These are phyloP conservation scores for Diabrotica balteata DNA, from an alignment of 2,888 invertebrate genomes.

Conservation along the genomic window DNA sequence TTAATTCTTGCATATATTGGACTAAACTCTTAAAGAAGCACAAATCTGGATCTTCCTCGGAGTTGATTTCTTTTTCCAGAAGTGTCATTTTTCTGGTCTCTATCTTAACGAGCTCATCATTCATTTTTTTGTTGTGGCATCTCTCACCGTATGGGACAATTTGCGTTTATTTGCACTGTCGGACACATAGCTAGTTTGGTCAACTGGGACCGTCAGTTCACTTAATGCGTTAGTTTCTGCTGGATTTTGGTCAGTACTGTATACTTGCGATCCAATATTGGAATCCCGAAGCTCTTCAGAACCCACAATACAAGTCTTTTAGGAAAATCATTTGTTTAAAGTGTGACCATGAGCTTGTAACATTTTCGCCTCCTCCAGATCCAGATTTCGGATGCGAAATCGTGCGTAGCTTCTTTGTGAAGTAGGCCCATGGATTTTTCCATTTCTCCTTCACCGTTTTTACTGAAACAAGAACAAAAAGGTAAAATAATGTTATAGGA, in stretches of 20 bases:
- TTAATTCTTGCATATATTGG: background rate
- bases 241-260: background rate
- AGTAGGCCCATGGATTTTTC: constrained; percentile 2
- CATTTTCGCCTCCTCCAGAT: background rate
- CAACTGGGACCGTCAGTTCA: background rate
- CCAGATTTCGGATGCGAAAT: background rate
- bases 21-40: background rate
- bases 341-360: background rate
- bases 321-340: background rate
- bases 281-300: background rate
- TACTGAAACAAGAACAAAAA: background rate
- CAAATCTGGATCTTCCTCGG: constrained; percentile 1
- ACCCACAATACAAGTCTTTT: background rate
- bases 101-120: no score
- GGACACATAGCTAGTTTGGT: background rate
- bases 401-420: background rate
- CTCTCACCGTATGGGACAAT: no score
- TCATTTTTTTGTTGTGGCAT: no score
- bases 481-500: no score
- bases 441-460: background rate
- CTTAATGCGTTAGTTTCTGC: background rate
- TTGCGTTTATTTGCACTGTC: background rate
- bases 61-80: constrained; percentile 4
- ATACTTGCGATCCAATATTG: background rate
- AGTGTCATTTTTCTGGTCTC: background rate